Base-by-base conservation (phyloP, 2,113 vertebrate species). In the Misgurnus mizolepis region DNA sequence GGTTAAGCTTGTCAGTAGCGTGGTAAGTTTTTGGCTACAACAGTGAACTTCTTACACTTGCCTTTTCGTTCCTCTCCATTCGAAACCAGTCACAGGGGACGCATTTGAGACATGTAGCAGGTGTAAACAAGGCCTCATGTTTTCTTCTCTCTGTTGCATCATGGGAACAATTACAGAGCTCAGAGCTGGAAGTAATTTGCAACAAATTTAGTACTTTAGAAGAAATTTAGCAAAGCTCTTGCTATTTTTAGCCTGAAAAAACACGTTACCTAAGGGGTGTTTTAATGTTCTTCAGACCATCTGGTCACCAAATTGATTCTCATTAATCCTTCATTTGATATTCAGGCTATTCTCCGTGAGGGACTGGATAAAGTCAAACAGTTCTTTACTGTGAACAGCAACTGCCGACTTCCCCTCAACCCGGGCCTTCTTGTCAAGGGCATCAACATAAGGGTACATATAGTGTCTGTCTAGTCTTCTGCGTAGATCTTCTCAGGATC, bases 341-440 rank as follows among this genome's bases (percentile, higher is more conserved):
- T 67, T 0, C 83, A 96, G 95, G 85, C 87, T 12, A 92, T 96
- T 73, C 94, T 98, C 43, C 94, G 92, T 0, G 91, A 92, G 0
- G 93, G 95, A 12, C 90, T 99, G 86, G 95, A 96, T 40, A 95
- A 98, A 6, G 92, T 98, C 81, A 93, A 89, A 27, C 94, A 96
- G 85, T 98, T 98, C 89, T 99, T 99, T 86, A 88, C 83, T 0
- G 82, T 95, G 0, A 95, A 94, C 10, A 94, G 94, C 84, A 96
- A 90, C n/a, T 98, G 96, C 69, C 94, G 97, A 70, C 93, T 99
- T 60, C 97, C 97, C 0, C 95, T 99, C 14, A 98, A 96, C 87
- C 97, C 97, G 45, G 95, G 95, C 43, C 90, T 98, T 84, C 90
- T 95, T 40, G 96, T 96, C 55, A 95, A 92, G 80, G 96, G 95